Evolutionary conservation across 2,888 invertebrate genomes (phyloP).

Genomic region (Zootermopsis nevadensis): DNA sequence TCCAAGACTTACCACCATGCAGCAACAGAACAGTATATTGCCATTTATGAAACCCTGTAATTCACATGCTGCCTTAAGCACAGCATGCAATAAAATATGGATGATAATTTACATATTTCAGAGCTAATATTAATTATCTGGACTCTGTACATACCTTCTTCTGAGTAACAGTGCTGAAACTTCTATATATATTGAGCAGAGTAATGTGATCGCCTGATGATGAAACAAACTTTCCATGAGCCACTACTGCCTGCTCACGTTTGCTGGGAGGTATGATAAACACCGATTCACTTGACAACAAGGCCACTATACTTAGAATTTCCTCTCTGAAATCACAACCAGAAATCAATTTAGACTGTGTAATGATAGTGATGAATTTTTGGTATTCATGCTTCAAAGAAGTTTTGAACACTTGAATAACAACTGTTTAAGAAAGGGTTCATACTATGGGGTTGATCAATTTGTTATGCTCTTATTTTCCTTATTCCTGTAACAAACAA

Average conservation of each 20-base stretch:
- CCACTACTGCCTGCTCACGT: slow-evolving; percentile 79
- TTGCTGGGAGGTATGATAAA: slow-evolving; percentile 80
- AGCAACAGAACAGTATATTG: too few relatives aligned
- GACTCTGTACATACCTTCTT: slow-evolving; percentile 40
- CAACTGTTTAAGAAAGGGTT: too few relatives aligned
- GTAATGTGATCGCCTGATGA: slow-evolving; percentile 93
- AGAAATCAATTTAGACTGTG: not conserved
- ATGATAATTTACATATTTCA: too few relatives aligned
- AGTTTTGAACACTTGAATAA: too few relatives aligned
- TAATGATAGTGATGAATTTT: not conserved
- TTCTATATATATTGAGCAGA: slow-evolving; percentile 87
- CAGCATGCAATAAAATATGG: too few relatives aligned
- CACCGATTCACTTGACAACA: slow-evolving; percentile 89
- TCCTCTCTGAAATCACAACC: slow-evolving; percentile 66
- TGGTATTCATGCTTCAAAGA: not conserved
- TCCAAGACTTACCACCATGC: too few relatives aligned
- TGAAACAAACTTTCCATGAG: slow-evolving; percentile 82
- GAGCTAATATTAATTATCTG: too few relatives aligned
- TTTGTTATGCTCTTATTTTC: too few relatives aligned
- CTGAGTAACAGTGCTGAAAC: slow-evolving; percentile 70
- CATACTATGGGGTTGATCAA: too few relatives aligned
- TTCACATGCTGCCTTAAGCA: too few relatives aligned
- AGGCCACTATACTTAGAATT: slow-evolving; percentile 84
- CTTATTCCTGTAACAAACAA: too few relatives aligned
- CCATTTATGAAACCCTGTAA: too few relatives aligned